A percentile compares a stretch with the other conserved stretches of the same genome.
phyloP scores from a whole-genome alignment of 2,797 vertebrate species.

The Botia almorhae region DNA sequence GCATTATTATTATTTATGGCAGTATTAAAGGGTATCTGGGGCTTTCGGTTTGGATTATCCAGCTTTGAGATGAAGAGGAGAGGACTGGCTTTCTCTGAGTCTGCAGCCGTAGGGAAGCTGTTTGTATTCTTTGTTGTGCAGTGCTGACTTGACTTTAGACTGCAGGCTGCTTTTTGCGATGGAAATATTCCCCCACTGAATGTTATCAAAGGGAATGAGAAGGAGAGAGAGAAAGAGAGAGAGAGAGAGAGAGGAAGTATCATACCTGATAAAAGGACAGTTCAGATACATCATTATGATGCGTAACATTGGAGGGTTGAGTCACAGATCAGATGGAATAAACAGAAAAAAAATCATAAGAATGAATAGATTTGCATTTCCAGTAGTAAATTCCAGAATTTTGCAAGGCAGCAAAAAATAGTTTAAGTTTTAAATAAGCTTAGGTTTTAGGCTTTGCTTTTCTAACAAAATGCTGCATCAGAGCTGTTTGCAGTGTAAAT shows the following conservation, averaged over 20 bases:
- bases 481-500: not conserved
- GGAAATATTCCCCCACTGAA: conserved; percentile 25
- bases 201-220: conserved; percentile 34
- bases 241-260: not conserved
- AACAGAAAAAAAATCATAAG: not conserved
- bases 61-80: conserved; percentile 37
- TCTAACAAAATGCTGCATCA: not conserved
- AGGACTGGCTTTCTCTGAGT: conserved; percentile 37
- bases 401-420: not conserved
- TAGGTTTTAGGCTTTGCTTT: not conserved
- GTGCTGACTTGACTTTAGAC: conserved; percentile 47
- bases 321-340: not conserved
- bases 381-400: not conserved
- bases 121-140: conserved; percentile 46
- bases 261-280: not conserved
- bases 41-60: conserved; percentile 49
- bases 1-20: conserved; percentile 14
- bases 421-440: not conserved
- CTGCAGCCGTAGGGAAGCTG: conserved; percentile 36
- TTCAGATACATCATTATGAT: not conserved
- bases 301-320: not conserved
- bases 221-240: not conserved
- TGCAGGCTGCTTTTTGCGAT: conserved; percentile 41
- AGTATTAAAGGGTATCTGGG: conserved; percentile 40
- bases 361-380: conserved; percentile 25